Evolutionary conservation across 1,140 invertebrate genomes (phyloP).

Genomic region (Arctopsyche grandis): DNA sequence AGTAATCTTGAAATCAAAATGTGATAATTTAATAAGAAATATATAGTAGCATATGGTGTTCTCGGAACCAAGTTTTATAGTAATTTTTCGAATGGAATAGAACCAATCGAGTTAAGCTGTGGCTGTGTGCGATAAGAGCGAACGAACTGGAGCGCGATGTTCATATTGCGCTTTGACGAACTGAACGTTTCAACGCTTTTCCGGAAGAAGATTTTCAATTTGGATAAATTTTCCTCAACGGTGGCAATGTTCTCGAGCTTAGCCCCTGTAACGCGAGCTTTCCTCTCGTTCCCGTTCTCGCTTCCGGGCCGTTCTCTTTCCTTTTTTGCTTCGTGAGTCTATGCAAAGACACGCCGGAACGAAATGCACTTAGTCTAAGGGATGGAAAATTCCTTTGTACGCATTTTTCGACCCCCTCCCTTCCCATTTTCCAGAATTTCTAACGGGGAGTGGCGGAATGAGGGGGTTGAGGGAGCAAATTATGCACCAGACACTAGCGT

Average conservation of each 20-base stretch:
- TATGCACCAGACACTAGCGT: conserved; percentile 27
- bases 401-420: conserved; percentile 19
- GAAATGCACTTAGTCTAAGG: conserved; percentile 40
- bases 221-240: conserved; percentile 32
- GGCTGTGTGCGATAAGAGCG: too few species aligned
- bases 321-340: too few species aligned
- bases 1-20: too few species aligned
- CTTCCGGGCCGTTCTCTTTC: background rate
- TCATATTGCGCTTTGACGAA: background rate
- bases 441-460: background rate
- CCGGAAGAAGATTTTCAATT: conserved; percentile 25
- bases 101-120: too few species aligned
- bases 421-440: conserved; percentile 20
- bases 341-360: background rate
- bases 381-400: conserved; percentile 41
- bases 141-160: too few species aligned
- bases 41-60: too few species aligned
- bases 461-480: conserved; percentile 37
- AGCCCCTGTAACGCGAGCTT: conserved; percentile 7
- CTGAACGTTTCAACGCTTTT: background rate
- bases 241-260: background rate
- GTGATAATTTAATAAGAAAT: too few species aligned
- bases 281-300: conserved; percentile 9
- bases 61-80: too few species aligned
- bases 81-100: too few species aligned